phyloP scores from a whole-genome alignment of 2,113 vertebrate genomes.

The Chaetorhynchus papuensis region DNA sequence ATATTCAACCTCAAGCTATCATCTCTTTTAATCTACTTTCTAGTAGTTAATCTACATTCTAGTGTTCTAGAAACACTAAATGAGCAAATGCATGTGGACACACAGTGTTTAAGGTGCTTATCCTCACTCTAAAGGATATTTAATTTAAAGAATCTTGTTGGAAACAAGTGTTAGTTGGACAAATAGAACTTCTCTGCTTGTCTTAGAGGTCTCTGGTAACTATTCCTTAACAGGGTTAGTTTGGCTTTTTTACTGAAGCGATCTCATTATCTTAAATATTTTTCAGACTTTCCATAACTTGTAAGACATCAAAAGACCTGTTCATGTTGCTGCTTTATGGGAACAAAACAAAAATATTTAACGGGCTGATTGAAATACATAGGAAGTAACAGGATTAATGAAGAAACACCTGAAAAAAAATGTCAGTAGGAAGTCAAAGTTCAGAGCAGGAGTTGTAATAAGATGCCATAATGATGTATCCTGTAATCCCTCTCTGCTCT shows the following conservation, averaged over 20 bases:
- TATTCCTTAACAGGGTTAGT: not conserved
- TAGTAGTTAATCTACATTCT: not conserved
- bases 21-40: not conserved
- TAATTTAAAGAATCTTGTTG: not conserved
- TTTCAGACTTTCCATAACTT: not conserved
- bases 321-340: not conserved
- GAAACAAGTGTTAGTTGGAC: not conserved
- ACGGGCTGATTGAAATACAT: not conserved
- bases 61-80: not conserved
- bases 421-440: not conserved
- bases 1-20: not conserved
- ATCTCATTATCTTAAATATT: not conserved
- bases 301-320: not conserved
- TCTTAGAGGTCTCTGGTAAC: not conserved
- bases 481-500: not conserved
- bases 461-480: not conserved
- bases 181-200: not conserved
- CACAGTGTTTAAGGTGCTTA: not conserved
- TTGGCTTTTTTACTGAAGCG: not conserved
- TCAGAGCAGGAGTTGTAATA: not conserved
- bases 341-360: not conserved
- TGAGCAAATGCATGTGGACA: not conserved
- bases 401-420: not conserved
- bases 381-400: not conserved
- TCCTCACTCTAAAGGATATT: not conserved